Percentiles rank a stretch among this genome's conserved stretches.
Evolutionary conservation across 2,113 vertebrate species (phyloP).

Genomic region (Gambusia holbrooki): DNA sequence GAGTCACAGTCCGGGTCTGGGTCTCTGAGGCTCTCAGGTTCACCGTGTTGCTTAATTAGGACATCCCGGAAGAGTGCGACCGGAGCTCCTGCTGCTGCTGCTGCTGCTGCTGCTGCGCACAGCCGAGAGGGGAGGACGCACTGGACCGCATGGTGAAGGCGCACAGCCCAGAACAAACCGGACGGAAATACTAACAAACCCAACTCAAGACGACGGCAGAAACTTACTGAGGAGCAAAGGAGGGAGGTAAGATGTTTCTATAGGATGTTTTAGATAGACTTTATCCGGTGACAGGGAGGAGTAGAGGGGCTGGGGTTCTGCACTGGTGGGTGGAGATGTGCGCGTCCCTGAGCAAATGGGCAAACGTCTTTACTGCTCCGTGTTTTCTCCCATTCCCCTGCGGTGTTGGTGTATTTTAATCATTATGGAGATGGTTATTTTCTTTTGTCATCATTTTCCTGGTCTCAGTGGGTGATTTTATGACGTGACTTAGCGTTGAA

Average conservation of each 20-base stretch:
- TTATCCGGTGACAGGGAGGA: not conserved
- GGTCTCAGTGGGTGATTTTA: not conserved
- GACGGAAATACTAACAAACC: constrained; percentile 26
- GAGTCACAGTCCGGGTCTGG: constrained; percentile 48
- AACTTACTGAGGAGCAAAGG: constrained; percentile 10
- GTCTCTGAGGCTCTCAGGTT: constrained; percentile 65
- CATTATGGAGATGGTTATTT: not conserved
- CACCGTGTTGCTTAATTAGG: constrained; percentile 87
- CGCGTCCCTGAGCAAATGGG: not conserved
- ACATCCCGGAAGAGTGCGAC: constrained; percentile 85
- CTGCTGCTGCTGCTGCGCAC: constrained; percentile 67
- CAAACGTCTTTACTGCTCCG: not conserved
- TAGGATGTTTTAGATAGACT: not conserved
- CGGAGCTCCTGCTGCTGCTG: constrained; percentile 60
- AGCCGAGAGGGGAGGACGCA: constrained; percentile 76
- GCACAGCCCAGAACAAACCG: constrained; percentile 30
- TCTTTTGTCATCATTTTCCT: not conserved
- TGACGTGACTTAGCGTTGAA: too few species aligned
- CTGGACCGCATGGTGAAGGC: constrained; percentile 47
- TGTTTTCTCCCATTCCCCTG: not conserved
- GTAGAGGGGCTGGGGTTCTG: not conserved
- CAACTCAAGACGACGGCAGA: constrained; percentile 34
- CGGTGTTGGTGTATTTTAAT: not conserved
- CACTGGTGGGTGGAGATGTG: not conserved
- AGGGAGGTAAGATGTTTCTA: constrained; percentile 47